A percentile compares a stretch with the other conserved stretches of the same genome.
phyloP scores from a whole-genome alignment of 92 coral and sea anemone genomes.

The Paragorgia papillata region DNA sequence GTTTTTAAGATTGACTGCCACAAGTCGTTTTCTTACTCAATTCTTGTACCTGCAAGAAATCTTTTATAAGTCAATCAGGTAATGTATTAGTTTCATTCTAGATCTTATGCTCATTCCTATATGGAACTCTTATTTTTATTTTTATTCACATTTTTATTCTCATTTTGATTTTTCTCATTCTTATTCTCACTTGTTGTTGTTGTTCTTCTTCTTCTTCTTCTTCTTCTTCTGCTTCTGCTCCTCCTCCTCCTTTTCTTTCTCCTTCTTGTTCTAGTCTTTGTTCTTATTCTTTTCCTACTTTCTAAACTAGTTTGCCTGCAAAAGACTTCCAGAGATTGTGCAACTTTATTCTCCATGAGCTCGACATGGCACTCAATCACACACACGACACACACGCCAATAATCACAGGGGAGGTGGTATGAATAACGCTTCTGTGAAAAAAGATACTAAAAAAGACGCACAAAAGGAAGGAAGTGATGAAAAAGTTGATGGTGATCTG shows the following conservation, averaged over 20 bases:
- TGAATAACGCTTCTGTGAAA: constrained; percentile 36
- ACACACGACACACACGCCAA: constrained; percentile 51
- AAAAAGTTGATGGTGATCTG: constrained; percentile 32
- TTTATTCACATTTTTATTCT: no score
- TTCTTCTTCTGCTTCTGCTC: neutral
- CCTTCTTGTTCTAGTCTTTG: neutral
- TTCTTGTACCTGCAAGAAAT: constrained; percentile 93
- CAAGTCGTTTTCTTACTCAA: constrained; percentile 88
- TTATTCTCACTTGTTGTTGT: neutral
- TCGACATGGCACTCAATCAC: constrained; percentile 65
- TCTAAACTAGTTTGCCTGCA: constrained; percentile 64
- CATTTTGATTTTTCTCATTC: no score
- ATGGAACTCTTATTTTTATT: no score
- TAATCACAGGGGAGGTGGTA: constrained; percentile 38
- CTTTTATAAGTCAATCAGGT: constrained; percentile 81
- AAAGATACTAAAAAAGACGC: constrained; percentile 51
- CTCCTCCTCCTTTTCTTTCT: neutral
- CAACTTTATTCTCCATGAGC: constrained; percentile 93
- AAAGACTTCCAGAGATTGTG: constrained; percentile 92
- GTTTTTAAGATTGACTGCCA: constrained; percentile 51
- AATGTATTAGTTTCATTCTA: neutral
- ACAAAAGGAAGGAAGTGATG: constrained; percentile 34
- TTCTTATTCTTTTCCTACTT: no score
- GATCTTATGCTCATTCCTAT: no score
- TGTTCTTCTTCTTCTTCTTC: neutral